phyloP scores from a whole-genome alignment of 2,797 vertebrate genomes.

The Cyclura pinguis region DNA sequence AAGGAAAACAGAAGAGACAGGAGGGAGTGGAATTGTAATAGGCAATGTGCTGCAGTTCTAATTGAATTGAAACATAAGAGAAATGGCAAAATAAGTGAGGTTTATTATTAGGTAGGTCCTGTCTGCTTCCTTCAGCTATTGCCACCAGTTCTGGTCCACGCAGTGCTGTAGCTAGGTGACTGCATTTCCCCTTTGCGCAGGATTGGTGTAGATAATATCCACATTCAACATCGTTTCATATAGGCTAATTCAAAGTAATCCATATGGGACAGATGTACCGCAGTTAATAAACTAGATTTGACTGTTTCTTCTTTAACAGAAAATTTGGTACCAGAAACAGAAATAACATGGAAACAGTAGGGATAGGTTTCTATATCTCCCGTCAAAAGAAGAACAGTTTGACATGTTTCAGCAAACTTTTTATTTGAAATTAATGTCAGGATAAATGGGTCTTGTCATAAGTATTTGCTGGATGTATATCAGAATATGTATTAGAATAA shows the following conservation, averaged over 20 bases:
- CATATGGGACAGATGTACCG: background rate
- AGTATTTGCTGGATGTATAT: too few relatives aligned
- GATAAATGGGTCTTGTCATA: too few relatives aligned
- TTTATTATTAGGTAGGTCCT: conserved; percentile 1
- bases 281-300: too few relatives aligned
- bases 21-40: conserved; percentile 23
- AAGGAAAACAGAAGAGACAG: conserved; percentile 37
- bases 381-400: too few relatives aligned
- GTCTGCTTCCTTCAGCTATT: background rate
- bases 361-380: too few relatives aligned
- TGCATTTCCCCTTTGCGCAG: background rate
- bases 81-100: conserved; percentile 3
- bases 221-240: background rate
- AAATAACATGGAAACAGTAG: too few relatives aligned
- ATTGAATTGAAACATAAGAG: background rate
- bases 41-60: background rate
- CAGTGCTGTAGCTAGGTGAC: background rate
- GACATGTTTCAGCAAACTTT: too few relatives aligned
- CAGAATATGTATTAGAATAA: too few relatives aligned
- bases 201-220: background rate
- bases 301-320: too few relatives aligned
- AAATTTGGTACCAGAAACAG: too few relatives aligned
- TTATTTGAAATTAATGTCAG: too few relatives aligned
- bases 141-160: background rate
- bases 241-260: background rate